phyloP scores from a whole-genome alignment of 2,113 vertebrate species.

The Bagarius yarrelli region DNA sequence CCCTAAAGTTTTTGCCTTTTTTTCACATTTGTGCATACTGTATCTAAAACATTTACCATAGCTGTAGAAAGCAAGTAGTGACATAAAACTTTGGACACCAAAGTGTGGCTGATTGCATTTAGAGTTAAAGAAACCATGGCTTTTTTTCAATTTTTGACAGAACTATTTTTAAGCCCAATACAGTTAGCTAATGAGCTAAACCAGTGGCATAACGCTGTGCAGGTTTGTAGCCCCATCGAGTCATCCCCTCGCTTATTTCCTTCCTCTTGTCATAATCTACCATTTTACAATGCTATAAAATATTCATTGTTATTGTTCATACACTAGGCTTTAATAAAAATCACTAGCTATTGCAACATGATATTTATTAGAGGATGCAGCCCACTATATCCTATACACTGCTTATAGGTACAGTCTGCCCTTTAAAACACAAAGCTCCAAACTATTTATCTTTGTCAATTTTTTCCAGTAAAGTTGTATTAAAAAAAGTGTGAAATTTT shows the following conservation, averaged over 20 bases:
- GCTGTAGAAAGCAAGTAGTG: not conserved
- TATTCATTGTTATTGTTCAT: slow-evolving; percentile 1
- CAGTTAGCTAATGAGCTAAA: slow-evolving; percentile 7
- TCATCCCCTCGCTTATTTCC: not conserved
- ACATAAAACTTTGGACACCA: not conserved
- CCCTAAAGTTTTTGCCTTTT: slow-evolving; percentile 29
- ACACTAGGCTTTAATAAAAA: not conserved
- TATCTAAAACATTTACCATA: not conserved
- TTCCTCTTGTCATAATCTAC: not conserved
- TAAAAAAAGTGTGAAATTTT: slow-evolving; percentile 23
- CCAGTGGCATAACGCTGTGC: not conserved
- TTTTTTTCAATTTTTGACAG: not conserved
- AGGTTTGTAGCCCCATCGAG: not conserved
- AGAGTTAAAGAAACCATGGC: not conserved
- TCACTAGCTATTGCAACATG: not conserved
- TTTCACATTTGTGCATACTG: not conserved
- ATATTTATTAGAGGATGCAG: not conserved
- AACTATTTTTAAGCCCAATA: not conserved
- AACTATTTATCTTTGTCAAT: slow-evolving; percentile 9
- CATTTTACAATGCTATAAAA: not conserved
- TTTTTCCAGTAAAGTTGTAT: slow-evolving; percentile 1
- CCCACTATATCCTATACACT: not conserved
- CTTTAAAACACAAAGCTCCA: not conserved
- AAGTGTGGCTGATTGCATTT: not conserved
- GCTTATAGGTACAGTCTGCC: slow-evolving; percentile 8